phyloP scores from a whole-genome alignment of 92 coral and sea anemone genomes.

The Epizoanthus fatuus region DNA sequence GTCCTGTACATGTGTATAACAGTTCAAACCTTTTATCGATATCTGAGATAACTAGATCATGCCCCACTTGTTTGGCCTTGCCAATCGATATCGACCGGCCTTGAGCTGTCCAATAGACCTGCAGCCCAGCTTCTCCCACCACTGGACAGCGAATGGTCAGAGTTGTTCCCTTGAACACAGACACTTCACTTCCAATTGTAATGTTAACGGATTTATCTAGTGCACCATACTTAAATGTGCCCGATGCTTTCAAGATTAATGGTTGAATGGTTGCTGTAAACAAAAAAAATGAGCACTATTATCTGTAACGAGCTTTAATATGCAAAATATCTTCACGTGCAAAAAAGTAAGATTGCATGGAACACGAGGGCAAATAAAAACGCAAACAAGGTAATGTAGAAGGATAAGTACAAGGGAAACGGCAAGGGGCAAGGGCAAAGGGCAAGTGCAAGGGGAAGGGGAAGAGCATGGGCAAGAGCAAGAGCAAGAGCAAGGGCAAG shows the following conservation, averaged over 20 bases:
- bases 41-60: conserved; percentile 70
- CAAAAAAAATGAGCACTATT: background rate
- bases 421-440: no score
- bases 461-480: no score
- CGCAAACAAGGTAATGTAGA: no score
- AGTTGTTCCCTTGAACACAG: conserved; percentile 80
- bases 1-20: conserved; percentile 71
- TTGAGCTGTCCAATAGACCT: conserved; percentile 74
- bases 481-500: no score
- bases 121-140: conserved; percentile 73
- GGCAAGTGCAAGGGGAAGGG: no score
- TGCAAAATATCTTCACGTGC: no score
- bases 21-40: conserved; percentile 82
- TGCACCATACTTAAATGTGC: conserved; percentile 73
- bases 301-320: no score
- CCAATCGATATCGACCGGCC: conserved; percentile 75
- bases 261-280: conserved; percentile 64
- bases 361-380: no score
- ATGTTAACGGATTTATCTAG: conserved; percentile 61
- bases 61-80: conserved; percentile 75
- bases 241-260: conserved; percentile 58
- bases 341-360: no score
- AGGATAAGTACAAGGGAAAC: no score
- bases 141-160: conserved; percentile 84
- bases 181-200: conserved; percentile 90